Evolutionary conservation across 2,113 vertebrate genomes (phyloP), one percentile per base, ranked within the genome.

Genomic region (Dryoscopus gambensis): DNA sequence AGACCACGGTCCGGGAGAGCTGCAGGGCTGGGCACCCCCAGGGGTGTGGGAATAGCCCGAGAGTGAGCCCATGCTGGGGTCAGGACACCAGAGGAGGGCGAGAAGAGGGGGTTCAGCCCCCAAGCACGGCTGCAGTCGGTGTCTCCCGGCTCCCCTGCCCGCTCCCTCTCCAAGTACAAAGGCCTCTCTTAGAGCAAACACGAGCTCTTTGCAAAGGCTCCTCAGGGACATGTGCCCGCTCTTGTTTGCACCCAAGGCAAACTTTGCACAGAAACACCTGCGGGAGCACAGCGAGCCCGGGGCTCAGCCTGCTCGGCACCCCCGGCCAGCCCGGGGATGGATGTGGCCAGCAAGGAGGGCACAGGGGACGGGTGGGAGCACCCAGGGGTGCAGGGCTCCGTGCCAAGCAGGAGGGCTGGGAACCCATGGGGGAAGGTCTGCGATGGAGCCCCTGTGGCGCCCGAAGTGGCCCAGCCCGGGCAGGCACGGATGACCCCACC

Each of bases 221-320:
- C 93, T 96, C 85, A 15, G 91, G 88, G 94, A 90, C 95, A 93
- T 88, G 94, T 79, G 95, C 94, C 95, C 74, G 93, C 93, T 95
- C 91, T 95, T 96, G 90, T 97, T 96, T 93, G 95, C 94, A 84
- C 91, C 95, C 23, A 88, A 93, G 90, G 95, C 95, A 96, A 95
- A 96, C 96, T 96, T 94, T 91, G 95, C 92, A 74, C 90, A 37
- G 81, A 64, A 96, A 93, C 93, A 84, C 92, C 95, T 92, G 90
- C 3, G 89, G 89, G 81, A 92, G 89, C 44, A 0, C 73, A 2
- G 88, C 0, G 3, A 56, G 15, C 30, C 35, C 15, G 30, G 27
- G 19, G 65, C 82, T 63, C 46, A 11, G 78, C 46, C 55, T 27
- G 5, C 75, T 3, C 79, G 0, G 88, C 83, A 33, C 53, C 78